Evolutionary conservation across 2,888 invertebrate genomes (phyloP), one percentile per base, ranked within the genome.

Genomic region (Priocnemis perturbator): DNA sequence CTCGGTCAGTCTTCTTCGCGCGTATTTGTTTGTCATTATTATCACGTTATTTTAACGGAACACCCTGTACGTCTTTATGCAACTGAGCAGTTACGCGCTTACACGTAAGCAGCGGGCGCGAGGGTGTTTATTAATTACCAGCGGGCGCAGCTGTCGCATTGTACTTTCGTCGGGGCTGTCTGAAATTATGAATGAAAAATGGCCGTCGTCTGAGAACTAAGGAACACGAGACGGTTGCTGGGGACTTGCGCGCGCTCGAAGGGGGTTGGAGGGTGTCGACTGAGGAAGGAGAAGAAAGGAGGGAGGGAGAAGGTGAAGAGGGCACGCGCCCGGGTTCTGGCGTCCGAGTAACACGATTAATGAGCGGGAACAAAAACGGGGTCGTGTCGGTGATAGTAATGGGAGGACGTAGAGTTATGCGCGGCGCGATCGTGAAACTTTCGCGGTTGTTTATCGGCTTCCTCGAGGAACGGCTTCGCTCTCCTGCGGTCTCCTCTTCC

Each of bases 381-480:
- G 67, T 67, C 67, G 67, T 7, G 48, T 26, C 47, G 47, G 53
- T 53, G 45, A 53, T 21, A 52, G 59, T 47, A 60, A 23, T 48
- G 45, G 15, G 57, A 19, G 20, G 56, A 48, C 30, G 56, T n/a
- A 37, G 53, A 67, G 58, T 60, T 64, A 64, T 64, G 59, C 53
- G 58, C 50, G 20, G 3, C 15, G 21, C 44, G 52, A 63, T 60
- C 61, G 45, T 23, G 17, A 68, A 71, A 68, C 71, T 71, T 73
- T 70, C 59, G 53, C 67, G 37, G 37, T 52, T 71, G 67, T 71
- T 67, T 71, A 69, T 77, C 53, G 53, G 17, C 47, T 30, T 1
- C 47, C 23, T 20, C 1, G 59, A 44, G 58, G 15, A 20, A 44
- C n/a, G n/a, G n/a, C 44, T 11, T 19, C 47, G 17, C 58, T 20